Evolutionary conservation across 2,113 vertebrate genomes (phyloP), one percentile per base, ranked within the genome.

Genomic region (Lucifuga dentata): DNA sequence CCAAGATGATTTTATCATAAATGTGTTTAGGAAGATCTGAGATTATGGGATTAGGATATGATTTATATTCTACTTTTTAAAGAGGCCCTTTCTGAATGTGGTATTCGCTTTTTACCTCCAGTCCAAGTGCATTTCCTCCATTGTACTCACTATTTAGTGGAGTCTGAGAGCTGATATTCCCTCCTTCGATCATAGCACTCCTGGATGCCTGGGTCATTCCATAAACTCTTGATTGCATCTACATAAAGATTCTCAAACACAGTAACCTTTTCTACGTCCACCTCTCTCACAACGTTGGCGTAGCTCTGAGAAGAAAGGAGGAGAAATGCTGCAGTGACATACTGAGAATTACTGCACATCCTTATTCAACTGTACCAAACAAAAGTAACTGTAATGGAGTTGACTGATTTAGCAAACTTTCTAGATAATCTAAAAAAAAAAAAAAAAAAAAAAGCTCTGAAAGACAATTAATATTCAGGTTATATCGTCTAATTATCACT

Each of bases 111-210:
- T n/a, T n/a, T n/a, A n/a, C n/a, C n/a, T n/a, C n/a, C n/a, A n/a
- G n/a, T n/a, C n/a, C n/a, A n/a, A n/a, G n/a, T n/a, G n/a, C n/a
- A n/a, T n/a, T n/a, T n/a, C n/a, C 39, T 21, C 3, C 9, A 3
- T 3, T 73, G 9, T 88, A 94, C 96, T 96, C 90, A 99, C 97
- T 98, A 98, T 94, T 97, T 96, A 70, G 97, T 96, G 50, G 97
- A 98, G 88, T 99, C 97, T 3, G 95, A 98, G 51, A 99, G 92
- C 8, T 99, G 96, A 90, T 98, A 98, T 66, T 98, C 97, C 83
- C 96, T 93, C 90, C 96, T 91, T 76, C 96, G 93, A 6, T 98
- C 96, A 0, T 98, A 97, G 78, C 93, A 95, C 67, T 96, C 95
- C 87, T 98, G 95, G 88, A 96, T 95, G 61, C 97, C 97, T 29